phyloP scores from a whole-genome alignment of 2,888 invertebrate genomes.

The Willowsia nigromaculata region DNA sequence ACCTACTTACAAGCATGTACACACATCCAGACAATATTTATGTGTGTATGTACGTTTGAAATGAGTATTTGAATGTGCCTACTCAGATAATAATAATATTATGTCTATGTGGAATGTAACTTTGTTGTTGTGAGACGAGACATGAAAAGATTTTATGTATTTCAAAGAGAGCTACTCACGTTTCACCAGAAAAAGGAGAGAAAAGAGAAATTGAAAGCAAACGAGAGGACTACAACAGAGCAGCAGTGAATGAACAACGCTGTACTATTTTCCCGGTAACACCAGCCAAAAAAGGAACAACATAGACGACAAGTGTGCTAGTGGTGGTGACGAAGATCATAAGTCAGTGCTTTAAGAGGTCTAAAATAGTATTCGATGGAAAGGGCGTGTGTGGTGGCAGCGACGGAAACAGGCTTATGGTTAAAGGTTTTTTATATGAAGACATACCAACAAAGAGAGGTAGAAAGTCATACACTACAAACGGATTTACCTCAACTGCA shows the following conservation, averaged over 20 bases:
- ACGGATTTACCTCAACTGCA: constrained; percentile 50
- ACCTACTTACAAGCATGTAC: background rate
- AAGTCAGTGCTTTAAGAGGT: constrained; percentile 61
- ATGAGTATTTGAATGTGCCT: constrained; percentile 31
- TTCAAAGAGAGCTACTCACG: constrained; percentile 63
- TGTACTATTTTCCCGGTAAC: constrained; percentile 6
- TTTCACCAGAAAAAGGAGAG: constrained; percentile 43
- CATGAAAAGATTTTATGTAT: constrained; percentile 66
- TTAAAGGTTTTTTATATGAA: background rate
- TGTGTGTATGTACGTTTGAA: background rate
- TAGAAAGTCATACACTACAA: background rate
- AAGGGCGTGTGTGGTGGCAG: background rate
- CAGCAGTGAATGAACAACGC: constrained; percentile 23
- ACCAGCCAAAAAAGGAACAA: constrained; percentile 18
- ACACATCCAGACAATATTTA: background rate
- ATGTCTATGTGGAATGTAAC: constrained; percentile 66
- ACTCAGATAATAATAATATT: constrained; percentile 66
- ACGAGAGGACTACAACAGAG: background rate
- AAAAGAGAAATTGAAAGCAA: constrained; percentile 33
- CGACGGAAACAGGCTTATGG: constrained; percentile 6
- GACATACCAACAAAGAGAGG: background rate
- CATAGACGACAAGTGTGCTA: constrained; percentile 31
- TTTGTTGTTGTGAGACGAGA: constrained; percentile 65
- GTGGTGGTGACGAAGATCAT: constrained; percentile 57
- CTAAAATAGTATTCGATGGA: constrained; percentile 32